Percentiles rank a stretch among this genome's conserved stretches.
phyloP scores from a whole-genome alignment of 2,113 vertebrate species.

The Uria aalge region DNA sequence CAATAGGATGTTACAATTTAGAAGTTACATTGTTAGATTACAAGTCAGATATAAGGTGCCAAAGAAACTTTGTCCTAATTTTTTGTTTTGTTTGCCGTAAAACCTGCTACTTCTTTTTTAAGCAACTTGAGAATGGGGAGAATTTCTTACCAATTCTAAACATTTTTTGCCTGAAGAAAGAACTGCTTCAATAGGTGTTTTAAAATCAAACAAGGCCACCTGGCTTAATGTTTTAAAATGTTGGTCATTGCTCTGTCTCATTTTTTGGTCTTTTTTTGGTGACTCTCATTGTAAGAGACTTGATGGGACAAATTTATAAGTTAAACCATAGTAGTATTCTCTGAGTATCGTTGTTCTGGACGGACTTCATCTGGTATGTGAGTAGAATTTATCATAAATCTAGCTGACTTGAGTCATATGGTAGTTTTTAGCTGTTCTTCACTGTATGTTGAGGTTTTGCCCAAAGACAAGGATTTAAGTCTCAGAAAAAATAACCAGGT shows the following conservation, averaged over 20 bases:
- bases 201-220: neutral
- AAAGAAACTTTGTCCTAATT: neutral
- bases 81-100: neutral
- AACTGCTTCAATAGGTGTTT: neutral
- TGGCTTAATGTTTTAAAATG: slow-evolving; percentile 24
- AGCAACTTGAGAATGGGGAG: neutral
- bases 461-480: neutral
- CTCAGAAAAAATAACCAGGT: neutral
- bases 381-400: neutral
- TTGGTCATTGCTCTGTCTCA: slow-evolving; percentile 1
- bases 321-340: slow-evolving; percentile 3
- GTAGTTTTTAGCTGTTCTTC: neutral
- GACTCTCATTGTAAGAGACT: neutral
- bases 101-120: neutral
- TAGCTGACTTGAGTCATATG: neutral
- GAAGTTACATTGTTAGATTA: neutral
- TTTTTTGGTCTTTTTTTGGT: slow-evolving; percentile 8
- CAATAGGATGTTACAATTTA: neutral
- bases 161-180: neutral
- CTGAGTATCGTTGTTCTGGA: neutral
- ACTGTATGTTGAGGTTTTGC: neutral
- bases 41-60: neutral
- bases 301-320: slow-evolving; percentile 3
- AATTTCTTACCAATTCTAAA: neutral
- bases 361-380: neutral